Base-by-base conservation (phyloP, 2,888 invertebrate genomes). In the Colletes collaris region DNA sequence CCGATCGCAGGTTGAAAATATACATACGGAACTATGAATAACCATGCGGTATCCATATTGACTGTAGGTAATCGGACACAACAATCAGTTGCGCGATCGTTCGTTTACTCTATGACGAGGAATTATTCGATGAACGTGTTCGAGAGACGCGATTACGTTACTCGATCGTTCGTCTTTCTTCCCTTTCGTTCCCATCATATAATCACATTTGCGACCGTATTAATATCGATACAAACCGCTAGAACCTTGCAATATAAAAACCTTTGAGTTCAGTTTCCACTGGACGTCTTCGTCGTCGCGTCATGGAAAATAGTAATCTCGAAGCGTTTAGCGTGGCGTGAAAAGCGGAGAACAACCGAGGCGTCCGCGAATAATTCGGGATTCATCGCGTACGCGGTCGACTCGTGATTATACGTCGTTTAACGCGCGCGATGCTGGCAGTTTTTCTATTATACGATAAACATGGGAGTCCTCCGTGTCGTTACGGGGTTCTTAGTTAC, bases 401-500 rank as follows among this genome's bases (percentile, higher is more conserved):
- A 63, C 60, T 27, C 50, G 53, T 56, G 66, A 68, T 64, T 70
- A 40, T 65, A 68, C 67, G 69, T 79, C 83, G 80, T 73, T 79
- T 71, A 79, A 72, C 69, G 59, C 75, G 75, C 67, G 71, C 59
- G 65, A 59, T 74, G 64, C 58, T 76, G 56, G 80, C 74, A 70
- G 80, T 84, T 86, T 83, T 85, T 87, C 85, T 87, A 89, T 89
- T 89, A 87, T 71, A 83, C 83, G 85, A 89, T 87, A 88, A 88
- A 69, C 60, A 69, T 71, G 67, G 64, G 66, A 70, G 40, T 59
- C 62, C 73, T 60, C 40, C 7, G 27, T 7, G 63, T 69, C 77
- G 72, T 75, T 65, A 72, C 72, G 40, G 67, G 62, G 44, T 35
- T 76, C 56, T 56, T 52, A 62, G 62, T 63, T 67, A 63, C 76